Evolutionary conservation across 2,113 vertebrate species (phyloP).

Genomic region (Oriolus oriolus): DNA sequence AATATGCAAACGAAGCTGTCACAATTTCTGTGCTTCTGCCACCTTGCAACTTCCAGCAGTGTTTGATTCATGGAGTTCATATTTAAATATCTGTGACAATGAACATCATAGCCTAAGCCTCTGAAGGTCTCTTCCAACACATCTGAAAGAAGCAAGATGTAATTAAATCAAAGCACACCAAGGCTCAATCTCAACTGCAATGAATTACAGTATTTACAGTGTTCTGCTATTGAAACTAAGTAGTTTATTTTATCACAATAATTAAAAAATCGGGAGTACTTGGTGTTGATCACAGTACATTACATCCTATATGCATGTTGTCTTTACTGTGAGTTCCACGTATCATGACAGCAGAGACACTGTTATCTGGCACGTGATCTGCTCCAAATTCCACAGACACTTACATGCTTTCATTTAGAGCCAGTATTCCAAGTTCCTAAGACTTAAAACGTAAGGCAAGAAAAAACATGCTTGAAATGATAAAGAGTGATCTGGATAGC

Average conservation of each 20-base stretch:
- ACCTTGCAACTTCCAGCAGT: conserved; percentile 48
- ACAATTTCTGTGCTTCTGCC: conserved; percentile 48
- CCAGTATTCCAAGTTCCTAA: background rate
- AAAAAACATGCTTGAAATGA: background rate
- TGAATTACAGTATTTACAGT: background rate
- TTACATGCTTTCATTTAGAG: background rate
- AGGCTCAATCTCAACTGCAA: background rate
- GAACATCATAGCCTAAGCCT: conserved; percentile 74
- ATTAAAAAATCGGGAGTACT: background rate
- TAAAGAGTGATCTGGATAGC: background rate
- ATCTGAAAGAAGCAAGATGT: conserved; percentile 62
- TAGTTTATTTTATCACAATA: background rate
- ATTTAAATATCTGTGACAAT: conserved; percentile 48
- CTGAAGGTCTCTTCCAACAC: conserved; percentile 75
- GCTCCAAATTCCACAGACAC: background rate
- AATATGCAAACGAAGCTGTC: conserved; percentile 84
- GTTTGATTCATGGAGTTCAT: background rate
- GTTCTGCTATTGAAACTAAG: background rate
- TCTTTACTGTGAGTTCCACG: background rate
- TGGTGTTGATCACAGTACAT: background rate
- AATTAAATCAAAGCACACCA: background rate
- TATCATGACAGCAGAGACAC: background rate
- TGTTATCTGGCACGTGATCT: background rate
- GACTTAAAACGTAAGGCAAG: background rate
- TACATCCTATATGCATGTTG: background rate